Percentiles rank a stretch among this genome's conserved stretches.
Conservation (phyloP, 2,888 invertebrate species). For the Ophonus ardosiacus region DNA sequence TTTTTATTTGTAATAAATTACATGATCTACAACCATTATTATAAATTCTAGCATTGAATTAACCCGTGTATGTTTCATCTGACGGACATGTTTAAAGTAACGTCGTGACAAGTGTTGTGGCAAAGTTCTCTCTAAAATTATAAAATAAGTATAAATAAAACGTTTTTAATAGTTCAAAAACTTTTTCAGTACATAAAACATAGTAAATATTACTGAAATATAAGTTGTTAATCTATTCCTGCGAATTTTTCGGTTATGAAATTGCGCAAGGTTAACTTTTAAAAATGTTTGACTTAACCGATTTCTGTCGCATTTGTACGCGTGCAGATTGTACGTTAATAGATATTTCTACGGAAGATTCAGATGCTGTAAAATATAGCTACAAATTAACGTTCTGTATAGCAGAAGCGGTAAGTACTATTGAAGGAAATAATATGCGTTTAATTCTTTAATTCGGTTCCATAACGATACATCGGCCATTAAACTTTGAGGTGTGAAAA, state of each 20-base stretch:
- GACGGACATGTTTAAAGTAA: no score
- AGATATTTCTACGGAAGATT: slow-evolving; percentile 8
- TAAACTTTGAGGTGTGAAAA: slow-evolving; percentile 9
- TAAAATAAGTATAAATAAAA: neutral
- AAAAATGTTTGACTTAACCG: slow-evolving; percentile 39
- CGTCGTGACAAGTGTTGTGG: neutral
- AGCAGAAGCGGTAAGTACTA: slow-evolving; percentile 38
- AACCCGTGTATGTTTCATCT: no score
- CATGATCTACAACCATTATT: no score
- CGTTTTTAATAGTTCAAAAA: neutral
- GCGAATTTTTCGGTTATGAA: neutral
- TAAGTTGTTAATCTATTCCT: neutral
- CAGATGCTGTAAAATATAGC: slow-evolving; percentile 10
- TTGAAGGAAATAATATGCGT: neutral
- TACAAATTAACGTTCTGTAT: slow-evolving; percentile 27
- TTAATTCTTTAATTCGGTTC: slow-evolving; percentile 15
- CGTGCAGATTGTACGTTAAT: slow-evolving; percentile 42
- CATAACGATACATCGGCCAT: slow-evolving; percentile 3
- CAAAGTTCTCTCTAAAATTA: neutral
- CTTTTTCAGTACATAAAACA: neutral
- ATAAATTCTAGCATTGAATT: no score
- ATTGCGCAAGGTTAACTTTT: slow-evolving; percentile 4
- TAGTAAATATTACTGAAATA: neutral
- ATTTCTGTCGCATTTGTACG: slow-evolving; percentile 44
- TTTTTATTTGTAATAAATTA: no score